Evolutionary conservation across 1,140 invertebrate species (phyloP), one percentile per base, ranked within the genome.

Genomic region (Achroia grisella): DNA sequence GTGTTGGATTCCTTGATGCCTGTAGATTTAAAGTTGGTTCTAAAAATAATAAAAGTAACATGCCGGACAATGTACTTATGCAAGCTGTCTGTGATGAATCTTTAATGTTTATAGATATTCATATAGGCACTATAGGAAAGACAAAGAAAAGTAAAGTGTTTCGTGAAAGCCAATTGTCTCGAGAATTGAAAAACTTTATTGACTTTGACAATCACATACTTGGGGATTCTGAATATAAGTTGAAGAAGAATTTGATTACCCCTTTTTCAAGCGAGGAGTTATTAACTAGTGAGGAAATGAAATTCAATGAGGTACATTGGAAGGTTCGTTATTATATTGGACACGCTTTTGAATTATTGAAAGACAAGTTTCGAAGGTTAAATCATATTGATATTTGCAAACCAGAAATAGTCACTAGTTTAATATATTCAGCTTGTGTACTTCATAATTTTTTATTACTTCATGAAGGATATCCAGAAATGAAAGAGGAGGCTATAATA

Each of bases 81-180:
- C 81, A 85, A 71, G 81, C 70, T 29, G 81, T 85, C 10, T 85
- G 81, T 71, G 73, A 85, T 62, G 81, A 85, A 44, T 69, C 64
- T 11, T 53, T 78, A 2, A 67, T 72, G 57, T 85, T 85, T 52
- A 68, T 70, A 43, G 73, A 85, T 52, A 62, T 80, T 41, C 62
- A 75, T 42, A 39, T 82, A 13, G 71, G 77, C 8, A 57, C 65
- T 40, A 56, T 75, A 37, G 73, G 78, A n/a, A 60, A 52, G 23
- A 73, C 64, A 23, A 65, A 58, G 32, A 85, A 82, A 60, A 66
- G 34, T 39, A 71, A 59, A 62, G 58, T 85, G 6, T 85, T 71
- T 42, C 77, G 63, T 53, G 73, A 81, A 17, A 85, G 78, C 30
- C 48, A 52, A 29, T 31, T 85, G 28, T 42, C 61, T 30, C 58